Evolutionary conservation across 23 tunicate genomes (phyloP).

Genomic region (Halocynthia aurantium): DNA sequence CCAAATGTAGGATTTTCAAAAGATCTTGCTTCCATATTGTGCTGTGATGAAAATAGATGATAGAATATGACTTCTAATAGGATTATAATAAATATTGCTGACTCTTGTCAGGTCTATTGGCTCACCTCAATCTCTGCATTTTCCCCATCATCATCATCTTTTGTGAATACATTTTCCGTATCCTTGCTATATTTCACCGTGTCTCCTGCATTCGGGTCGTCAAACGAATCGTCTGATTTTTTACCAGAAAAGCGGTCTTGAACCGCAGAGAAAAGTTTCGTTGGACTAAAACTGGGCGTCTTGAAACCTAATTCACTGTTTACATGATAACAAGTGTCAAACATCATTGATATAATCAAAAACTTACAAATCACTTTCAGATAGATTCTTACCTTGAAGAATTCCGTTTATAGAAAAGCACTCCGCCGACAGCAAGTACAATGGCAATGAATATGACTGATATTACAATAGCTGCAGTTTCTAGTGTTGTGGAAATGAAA

Average conservation of each 20-base stretch:
- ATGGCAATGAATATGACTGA: constrained; percentile 18
- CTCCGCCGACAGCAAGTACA: constrained; percentile 10
- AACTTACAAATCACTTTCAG: not conserved
- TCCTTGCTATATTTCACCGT: no score
- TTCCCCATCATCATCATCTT: not conserved
- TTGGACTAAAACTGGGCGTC: no score
- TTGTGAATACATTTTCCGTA: no score
- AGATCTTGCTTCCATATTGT: not conserved
- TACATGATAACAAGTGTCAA: no score
- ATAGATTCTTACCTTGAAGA: not conserved
- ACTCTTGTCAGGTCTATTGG: not conserved
- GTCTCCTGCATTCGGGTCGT: no score
- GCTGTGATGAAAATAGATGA: not conserved
- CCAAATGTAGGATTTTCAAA: constrained; percentile 26
- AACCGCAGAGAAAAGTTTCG: no score
- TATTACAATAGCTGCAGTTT: constrained; percentile 24
- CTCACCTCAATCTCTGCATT: not conserved
- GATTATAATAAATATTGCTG: not conserved
- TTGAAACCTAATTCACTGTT: no score
- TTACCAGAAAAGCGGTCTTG: no score
- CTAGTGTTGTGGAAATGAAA: not conserved
- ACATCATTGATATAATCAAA: no score
- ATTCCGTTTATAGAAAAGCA: not conserved
- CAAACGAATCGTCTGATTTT: no score
- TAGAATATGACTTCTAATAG: not conserved